These are phyloP conservation scores for Furcula furcula DNA, from an alignment of 2,888 invertebrate species.

Conservation along the genomic window DNA sequence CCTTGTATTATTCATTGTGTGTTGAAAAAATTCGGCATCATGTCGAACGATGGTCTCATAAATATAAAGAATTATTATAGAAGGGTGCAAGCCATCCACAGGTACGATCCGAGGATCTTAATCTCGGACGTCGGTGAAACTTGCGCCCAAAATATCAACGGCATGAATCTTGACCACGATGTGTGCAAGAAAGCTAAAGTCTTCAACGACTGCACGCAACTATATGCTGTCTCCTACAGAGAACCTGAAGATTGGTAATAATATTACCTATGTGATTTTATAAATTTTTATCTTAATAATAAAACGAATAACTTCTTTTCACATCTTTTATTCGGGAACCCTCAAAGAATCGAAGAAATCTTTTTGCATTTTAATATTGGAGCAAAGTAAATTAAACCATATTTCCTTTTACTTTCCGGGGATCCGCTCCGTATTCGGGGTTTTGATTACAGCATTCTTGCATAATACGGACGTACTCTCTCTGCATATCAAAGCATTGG, in stretches of 20 bases:
- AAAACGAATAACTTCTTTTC: constrained; percentile 30
- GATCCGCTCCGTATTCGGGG: constrained; percentile 12
- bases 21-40: constrained; percentile 72
- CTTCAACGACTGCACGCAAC: constrained; percentile 73
- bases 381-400: constrained; percentile 23
- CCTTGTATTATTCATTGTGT: constrained; percentile 75
- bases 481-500: constrained; percentile 41
- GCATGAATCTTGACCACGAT: constrained; percentile 72
- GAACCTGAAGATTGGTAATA: constrained; percentile 42
- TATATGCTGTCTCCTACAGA: constrained; percentile 65
- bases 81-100: constrained; percentile 68
- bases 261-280: constrained; percentile 11
- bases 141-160: constrained; percentile 69
- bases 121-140: constrained; percentile 75
- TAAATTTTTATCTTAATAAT: constrained; percentile 34
- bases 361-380: constrained; percentile 17
- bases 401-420: constrained; percentile 18
- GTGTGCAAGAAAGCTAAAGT: constrained; percentile 75
- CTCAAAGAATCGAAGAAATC: constrained; percentile 13
- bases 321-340: constrained; percentile 25
- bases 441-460: constrained; percentile 29
- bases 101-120: constrained; percentile 69
- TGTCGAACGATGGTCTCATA: constrained; percentile 67
- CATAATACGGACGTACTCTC: constrained; percentile 31
- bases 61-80: constrained; percentile 70